Conservation (phyloP, 2,113 vertebrate species). For the Cricetomys ansorgei region DNA sequence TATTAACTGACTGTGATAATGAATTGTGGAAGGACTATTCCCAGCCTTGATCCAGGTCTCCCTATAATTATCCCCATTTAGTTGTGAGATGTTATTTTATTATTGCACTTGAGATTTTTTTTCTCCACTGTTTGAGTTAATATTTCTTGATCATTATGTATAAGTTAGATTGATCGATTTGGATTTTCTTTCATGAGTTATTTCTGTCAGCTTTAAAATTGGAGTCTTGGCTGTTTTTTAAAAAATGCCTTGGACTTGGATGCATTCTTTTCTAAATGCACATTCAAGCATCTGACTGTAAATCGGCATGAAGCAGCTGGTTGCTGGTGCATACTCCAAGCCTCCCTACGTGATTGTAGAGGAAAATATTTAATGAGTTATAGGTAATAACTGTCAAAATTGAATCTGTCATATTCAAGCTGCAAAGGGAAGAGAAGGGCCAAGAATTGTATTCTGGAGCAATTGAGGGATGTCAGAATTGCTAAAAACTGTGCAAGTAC, state of each 20-base stretch:
- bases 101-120: background rate
- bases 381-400: slow-evolving; percentile 78
- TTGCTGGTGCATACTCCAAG: background rate
- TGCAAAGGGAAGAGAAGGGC: slow-evolving; percentile 77
- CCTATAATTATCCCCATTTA: background rate
- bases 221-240: slow-evolving; percentile 37
- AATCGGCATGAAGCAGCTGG: background rate
- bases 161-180: slow-evolving; percentile 50
- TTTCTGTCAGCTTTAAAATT: slow-evolving; percentile 57
- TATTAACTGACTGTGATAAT: background rate
- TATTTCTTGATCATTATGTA: slow-evolving; percentile 61
- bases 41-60: background rate
- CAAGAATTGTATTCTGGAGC: slow-evolving; percentile 52
- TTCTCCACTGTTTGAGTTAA: slow-evolving; percentile 52
- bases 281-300: slow-evolving; percentile 49
- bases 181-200: slow-evolving; percentile 43
- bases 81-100: background rate
- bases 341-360: slow-evolving; percentile 4
- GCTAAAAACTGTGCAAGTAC: slow-evolving; percentile 49
- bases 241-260: background rate
- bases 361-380: slow-evolving; percentile 56
- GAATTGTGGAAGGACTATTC: slow-evolving; percentile 18
- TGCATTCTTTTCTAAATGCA: slow-evolving; percentile 44
- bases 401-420: slow-evolving; percentile 73
- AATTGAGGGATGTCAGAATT: slow-evolving; percentile 68